Conservation (phyloP, 2,113 vertebrate species). For the Psilopsiagon aurifrons region DNA sequence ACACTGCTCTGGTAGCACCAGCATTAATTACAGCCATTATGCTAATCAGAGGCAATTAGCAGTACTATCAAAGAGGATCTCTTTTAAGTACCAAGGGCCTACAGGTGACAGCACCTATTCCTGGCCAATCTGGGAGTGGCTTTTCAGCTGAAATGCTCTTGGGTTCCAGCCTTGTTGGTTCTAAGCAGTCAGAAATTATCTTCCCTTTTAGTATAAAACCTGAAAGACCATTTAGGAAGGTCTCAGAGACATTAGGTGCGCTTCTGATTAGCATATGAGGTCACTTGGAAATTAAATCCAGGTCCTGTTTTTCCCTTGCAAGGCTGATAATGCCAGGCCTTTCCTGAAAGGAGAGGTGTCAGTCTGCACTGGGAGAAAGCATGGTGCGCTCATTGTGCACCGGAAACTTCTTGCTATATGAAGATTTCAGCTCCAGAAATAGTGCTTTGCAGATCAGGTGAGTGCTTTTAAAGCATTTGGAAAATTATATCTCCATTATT, state of each 20-base stretch:
- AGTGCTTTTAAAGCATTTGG: not conserved
- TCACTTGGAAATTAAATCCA: not conserved
- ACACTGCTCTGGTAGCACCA: not conserved
- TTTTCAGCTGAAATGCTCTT: not conserved
- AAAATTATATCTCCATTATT: not conserved
- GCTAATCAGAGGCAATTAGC: not conserved
- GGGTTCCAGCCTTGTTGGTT: not conserved
- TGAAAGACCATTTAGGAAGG: not conserved
- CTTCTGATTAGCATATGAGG: not conserved
- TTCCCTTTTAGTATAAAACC: not conserved
- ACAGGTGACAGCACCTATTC: not conserved
- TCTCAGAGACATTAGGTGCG: not conserved
- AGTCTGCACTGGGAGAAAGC: not conserved
- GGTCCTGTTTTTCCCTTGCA: not conserved
- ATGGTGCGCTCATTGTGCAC: not conserved
- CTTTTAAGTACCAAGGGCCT: not conserved
- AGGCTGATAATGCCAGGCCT: not conserved
- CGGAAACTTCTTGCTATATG: not conserved
- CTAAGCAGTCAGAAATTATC: not conserved
- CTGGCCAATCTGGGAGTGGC: not conserved
- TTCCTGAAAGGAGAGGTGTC: not conserved
- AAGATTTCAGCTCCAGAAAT: not conserved
- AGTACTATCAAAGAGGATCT: not conserved
- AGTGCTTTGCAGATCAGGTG: not conserved
- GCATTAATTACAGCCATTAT: slow-evolving; percentile 18